Percentiles rank a stretch among this genome's conserved stretches.
These are phyloP conservation scores for Leptopilina syphax DNA, from an alignment of 2,888 invertebrate species.

Conservation along the genomic window DNA sequence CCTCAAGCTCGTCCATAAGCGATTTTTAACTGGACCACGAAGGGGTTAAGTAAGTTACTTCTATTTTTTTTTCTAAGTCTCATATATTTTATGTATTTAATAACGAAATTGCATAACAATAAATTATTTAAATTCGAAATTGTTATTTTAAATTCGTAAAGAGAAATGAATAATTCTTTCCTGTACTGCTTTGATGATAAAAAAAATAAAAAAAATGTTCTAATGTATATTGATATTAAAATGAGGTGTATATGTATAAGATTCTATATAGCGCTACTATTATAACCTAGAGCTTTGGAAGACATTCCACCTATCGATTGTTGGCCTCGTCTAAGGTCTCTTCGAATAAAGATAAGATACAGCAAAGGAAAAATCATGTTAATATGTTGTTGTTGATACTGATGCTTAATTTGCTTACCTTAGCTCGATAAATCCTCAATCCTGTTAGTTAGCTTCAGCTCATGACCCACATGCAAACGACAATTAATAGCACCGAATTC, in stretches of 20 bases:
- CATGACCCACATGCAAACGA: conserved; percentile 75
- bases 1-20: too few relatives aligned
- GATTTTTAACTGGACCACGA: too few relatives aligned
- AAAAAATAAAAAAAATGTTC: neutral
- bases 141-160: too few relatives aligned
- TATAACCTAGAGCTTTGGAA: conserved; percentile 4
- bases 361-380: conserved; percentile 18
- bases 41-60: too few relatives aligned
- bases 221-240: neutral
- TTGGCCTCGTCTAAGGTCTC: conserved; percentile 6
- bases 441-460: conserved; percentile 73
- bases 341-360: conserved; percentile 42
- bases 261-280: neutral
- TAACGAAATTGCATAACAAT: too few relatives aligned
- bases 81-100: too few relatives aligned
- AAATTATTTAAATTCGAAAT: too few relatives aligned
- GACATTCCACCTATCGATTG: conserved; percentile 20
- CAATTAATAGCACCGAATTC: conserved; percentile 66
- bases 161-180: too few relatives aligned
- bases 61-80: too few relatives aligned
- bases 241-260: neutral
- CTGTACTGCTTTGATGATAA: too few relatives aligned
- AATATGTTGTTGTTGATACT: conserved; percentile 48
- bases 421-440: conserved; percentile 71
- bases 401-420: conserved; percentile 72